phyloP scores from a whole-genome alignment of 2,888 invertebrate genomes.

The Torymus tubicola region DNA sequence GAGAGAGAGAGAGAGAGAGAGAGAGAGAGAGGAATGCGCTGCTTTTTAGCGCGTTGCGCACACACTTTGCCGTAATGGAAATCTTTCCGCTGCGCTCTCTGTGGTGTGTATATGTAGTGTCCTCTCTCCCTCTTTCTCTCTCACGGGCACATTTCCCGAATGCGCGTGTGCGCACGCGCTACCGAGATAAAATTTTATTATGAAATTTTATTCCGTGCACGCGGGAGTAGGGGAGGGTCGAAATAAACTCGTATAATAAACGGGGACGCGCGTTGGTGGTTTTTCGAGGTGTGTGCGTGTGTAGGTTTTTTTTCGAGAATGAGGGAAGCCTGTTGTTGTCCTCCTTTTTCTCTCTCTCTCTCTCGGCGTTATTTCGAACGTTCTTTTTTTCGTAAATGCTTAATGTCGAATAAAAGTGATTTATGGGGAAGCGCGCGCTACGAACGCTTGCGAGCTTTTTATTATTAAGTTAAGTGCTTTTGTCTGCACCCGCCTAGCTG shows the following conservation, averaged over 20 bases:
- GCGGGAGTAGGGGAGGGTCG: not conserved
- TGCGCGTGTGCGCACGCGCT: too few species aligned
- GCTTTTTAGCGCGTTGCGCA: too few species aligned
- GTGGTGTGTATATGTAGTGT: too few species aligned
- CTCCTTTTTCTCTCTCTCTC: not conserved
- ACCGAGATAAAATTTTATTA: conserved; percentile 48
- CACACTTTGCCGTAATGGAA: not conserved
- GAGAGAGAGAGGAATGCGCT: too few species aligned
- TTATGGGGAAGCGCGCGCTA: conserved; percentile 12
- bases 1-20: too few species aligned
- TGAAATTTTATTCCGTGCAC: conserved; percentile 41
- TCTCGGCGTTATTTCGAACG: conserved; percentile 2
- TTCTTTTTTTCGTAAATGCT: conserved; percentile 21
- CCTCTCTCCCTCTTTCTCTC: not conserved
- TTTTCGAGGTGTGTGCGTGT: conserved; percentile 2
- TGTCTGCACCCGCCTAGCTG: not conserved
- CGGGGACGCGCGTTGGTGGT: conserved; percentile 15
- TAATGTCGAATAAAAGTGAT: conserved; percentile 48
- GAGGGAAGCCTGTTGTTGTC: not conserved
- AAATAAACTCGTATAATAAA: conserved; percentile 47
- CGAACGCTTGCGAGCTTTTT: conserved; percentile 27
- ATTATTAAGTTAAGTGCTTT: conserved; percentile 30
- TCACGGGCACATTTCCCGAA: not conserved
- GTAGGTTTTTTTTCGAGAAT: not conserved
- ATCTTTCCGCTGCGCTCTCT: not conserved